Percentiles rank a stretch among this genome's conserved stretches.
Evolutionary conservation across 2,797 vertebrate species (phyloP).

Genomic region (Takifugu ocellatus): DNA sequence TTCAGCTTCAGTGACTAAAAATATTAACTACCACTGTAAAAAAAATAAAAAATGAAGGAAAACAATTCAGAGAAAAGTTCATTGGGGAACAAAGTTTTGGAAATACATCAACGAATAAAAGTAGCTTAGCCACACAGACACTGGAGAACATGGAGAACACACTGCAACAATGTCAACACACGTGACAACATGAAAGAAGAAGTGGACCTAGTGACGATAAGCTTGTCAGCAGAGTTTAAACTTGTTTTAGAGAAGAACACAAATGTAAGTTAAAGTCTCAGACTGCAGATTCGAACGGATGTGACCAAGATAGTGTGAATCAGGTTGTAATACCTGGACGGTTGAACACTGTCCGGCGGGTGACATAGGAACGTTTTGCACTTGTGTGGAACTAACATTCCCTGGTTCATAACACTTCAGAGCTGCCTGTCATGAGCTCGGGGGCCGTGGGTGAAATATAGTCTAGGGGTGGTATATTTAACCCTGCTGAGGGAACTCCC

Average conservation of each 20-base stretch:
- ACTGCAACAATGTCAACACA: too few relatives aligned
- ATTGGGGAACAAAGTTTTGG: too few relatives aligned
- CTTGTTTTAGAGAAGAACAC: neutral
- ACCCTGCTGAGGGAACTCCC: constrained; percentile 53
- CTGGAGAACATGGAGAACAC: too few relatives aligned
- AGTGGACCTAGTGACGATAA: neutral
- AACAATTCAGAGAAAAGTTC: too few relatives aligned
- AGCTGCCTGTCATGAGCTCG: constrained; percentile 29
- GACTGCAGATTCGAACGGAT: neutral
- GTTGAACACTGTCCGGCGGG: constrained; percentile 4
- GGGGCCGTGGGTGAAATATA: constrained; percentile 43
- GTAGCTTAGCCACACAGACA: too few relatives aligned
- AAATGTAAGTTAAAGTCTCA: neutral
- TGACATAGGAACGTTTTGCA: neutral
- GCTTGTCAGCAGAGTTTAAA: neutral
- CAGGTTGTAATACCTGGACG: neutral
- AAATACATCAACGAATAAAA: too few relatives aligned
- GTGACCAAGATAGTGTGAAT: neutral
- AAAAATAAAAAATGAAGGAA: too few relatives aligned
- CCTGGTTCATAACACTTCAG: constrained; percentile 25
- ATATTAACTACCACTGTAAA: too few relatives aligned
- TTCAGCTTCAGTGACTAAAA: too few relatives aligned
- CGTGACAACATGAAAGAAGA: neutral
- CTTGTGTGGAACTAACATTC: constrained; percentile 18
- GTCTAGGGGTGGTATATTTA: constrained; percentile 66